Evolutionary conservation across 2,797 vertebrate genomes (phyloP).

Genomic region (Linurgus olivaceus): DNA sequence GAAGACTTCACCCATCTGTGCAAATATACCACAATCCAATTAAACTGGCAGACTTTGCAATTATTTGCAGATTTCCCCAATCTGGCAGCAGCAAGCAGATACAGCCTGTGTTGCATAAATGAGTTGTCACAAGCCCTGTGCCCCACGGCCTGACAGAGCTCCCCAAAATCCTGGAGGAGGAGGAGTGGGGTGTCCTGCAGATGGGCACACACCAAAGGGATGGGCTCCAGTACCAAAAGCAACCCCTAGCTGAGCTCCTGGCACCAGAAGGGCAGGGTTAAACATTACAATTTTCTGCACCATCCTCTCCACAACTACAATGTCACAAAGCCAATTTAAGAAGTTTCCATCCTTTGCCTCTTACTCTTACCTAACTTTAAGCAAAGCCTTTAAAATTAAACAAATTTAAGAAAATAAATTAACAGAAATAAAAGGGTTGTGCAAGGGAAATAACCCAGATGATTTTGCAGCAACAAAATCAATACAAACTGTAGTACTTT

Average conservation of each 20-base stretch:
- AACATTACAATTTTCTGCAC: neutral
- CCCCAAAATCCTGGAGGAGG: neutral
- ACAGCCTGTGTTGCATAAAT: neutral
- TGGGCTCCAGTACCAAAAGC: neutral
- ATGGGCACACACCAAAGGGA: neutral
- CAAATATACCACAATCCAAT: conserved; percentile 53
- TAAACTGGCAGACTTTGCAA: conserved; percentile 26
- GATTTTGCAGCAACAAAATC: neutral
- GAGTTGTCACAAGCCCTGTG: neutral
- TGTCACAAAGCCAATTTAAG: neutral
- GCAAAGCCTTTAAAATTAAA: neutral
- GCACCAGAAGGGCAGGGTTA: neutral
- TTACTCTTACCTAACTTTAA: neutral
- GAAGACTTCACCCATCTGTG: conserved; percentile 31
- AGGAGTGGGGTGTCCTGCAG: neutral
- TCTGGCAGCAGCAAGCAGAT: neutral
- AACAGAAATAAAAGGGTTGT: neutral
- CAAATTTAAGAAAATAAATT: neutral
- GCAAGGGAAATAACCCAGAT: neutral
- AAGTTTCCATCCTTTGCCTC: neutral
- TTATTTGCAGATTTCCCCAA: conserved; percentile 54
- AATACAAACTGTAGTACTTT: neutral
- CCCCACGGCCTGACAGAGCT: neutral
- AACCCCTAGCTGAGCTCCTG: neutral
- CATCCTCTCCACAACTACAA: neutral